Conservation (phyloP, 2,797 vertebrate species). For the Propithecus deckenii region DNA sequence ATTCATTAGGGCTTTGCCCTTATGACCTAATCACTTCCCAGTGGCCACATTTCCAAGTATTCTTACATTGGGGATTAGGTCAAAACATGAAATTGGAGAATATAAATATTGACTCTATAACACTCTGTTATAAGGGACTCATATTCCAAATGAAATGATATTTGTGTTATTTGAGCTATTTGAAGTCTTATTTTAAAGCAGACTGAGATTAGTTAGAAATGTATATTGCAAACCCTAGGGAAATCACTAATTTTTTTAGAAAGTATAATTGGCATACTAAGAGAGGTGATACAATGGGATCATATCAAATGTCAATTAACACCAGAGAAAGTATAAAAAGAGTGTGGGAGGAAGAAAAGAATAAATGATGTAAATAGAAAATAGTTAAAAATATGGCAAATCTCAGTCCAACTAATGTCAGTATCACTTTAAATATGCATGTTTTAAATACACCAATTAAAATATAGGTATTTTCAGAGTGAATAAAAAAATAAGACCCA, state of each 20-base stretch:
- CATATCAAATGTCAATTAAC: not conserved
- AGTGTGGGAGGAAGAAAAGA: not conserved
- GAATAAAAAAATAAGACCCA: not conserved
- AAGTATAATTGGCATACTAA: not conserved
- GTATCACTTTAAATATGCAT: not conserved
- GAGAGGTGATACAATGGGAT: not conserved
- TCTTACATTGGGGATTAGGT: not conserved
- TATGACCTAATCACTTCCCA: not conserved
- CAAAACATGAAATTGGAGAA: not conserved
- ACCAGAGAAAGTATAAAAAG: not conserved
- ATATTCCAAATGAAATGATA: not conserved
- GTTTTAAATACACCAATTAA: not conserved
- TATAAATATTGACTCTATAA: not conserved
- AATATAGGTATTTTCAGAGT: not conserved
- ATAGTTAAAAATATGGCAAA: not conserved
- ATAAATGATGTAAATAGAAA: not conserved
- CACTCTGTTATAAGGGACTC: not conserved
- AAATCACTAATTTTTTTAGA: not conserved
- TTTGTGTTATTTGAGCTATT: not conserved
- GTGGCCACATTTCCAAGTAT: accelerated
- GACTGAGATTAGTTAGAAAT: not conserved
- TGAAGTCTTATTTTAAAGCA: not conserved
- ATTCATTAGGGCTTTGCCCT: not conserved
- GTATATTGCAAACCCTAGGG: not conserved
- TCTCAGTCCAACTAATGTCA: not conserved